Evolutionary conservation across 2,113 vertebrate species (phyloP), one percentile per base, ranked within the genome.

Genomic region (Epinephelus cyanopodus): DNA sequence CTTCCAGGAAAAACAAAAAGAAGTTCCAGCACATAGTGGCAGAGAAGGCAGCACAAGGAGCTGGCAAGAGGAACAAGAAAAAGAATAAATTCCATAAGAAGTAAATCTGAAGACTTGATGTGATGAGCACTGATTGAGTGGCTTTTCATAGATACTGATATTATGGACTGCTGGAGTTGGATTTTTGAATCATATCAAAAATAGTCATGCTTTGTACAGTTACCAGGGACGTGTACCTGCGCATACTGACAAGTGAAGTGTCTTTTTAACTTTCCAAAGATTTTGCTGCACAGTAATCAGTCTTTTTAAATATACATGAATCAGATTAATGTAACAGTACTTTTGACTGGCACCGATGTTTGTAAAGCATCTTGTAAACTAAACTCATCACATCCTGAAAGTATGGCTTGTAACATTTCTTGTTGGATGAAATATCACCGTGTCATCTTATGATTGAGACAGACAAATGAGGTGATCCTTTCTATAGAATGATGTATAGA

Each of bases 1-100:
- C 78, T 93, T 82, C 91, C 86, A 99, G 98, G 54, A 96, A 96
- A 65, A 99, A 99, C 92, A 98, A 99, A 95, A 98, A 94, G 95
- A 97, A 97, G 82, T 99, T 96, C 87, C 96, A 95, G 75, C 95
- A 97, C 82, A 97, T 99, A 89, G 94, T 98, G 91, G 79, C 94
- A 73, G 97, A 99, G 93, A 97, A 94, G 91, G 95, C 97, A 87
- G 96, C 97, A 69, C 94, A 95, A 62, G 94, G 94, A 84, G 96
- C 96, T 77, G 97, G 98, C 90, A 98, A 95, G 94, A 97, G 90
- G 92, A 95, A 96, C 86, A 96, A 93, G 77, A 99, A 96, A 90
- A 98, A 96, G 94, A 97, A 95, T 71, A 98, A 96, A 93, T 96
- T 97, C 91, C 93, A 83, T 63, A 98, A 97, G 76, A 95, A 94